Conservation (phyloP, 2,888 invertebrate species). For the Amblyteles armatorius region DNA sequence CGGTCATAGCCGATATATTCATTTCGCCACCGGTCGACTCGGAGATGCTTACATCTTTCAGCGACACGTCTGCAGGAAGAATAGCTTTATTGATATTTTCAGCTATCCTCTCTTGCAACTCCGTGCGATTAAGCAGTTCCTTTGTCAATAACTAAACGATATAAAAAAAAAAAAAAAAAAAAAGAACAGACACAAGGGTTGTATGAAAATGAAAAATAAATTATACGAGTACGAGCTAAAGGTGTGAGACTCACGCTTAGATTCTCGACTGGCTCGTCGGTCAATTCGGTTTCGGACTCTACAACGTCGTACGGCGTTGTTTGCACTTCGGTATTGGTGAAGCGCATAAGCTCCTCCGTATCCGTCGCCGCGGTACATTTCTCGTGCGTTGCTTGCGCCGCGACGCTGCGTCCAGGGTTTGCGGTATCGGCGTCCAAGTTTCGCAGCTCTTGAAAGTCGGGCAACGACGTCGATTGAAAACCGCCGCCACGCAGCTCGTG, state of each 20-base stretch:
- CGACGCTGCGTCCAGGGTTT: background rate
- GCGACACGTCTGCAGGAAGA: conserved; percentile 75
- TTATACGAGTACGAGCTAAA: background rate
- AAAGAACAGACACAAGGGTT: conserved; percentile 13
- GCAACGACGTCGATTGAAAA: background rate
- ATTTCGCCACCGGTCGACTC: conserved; percentile 74
- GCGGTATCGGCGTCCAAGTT: background rate
- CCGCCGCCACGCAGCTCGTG: background rate
- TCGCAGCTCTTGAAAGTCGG: conserved; percentile 2
- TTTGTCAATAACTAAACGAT: conserved; percentile 83
- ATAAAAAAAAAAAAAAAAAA: background rate
- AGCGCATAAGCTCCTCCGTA: conserved; percentile 79
- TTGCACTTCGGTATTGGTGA: conserved; percentile 80
- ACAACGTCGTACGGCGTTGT: conserved; percentile 77
- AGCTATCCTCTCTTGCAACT: conserved; percentile 86
- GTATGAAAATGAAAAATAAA: conserved; percentile 23
- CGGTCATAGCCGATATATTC: conserved; percentile 81
- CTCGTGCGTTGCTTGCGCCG: conserved; percentile 43
- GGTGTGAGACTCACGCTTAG: conserved; percentile 77
- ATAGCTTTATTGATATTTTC: conserved; percentile 86
- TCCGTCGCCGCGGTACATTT: conserved; percentile 80
- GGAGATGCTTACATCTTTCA: conserved; percentile 73
- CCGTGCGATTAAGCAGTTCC: conserved; percentile 85
- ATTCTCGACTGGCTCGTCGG: conserved; percentile 81
- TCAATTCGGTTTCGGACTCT: conserved; percentile 76